Evolutionary conservation across 2,113 vertebrate genomes (phyloP), one percentile per base, ranked within the genome.

Genomic region (Scomber scombrus): DNA sequence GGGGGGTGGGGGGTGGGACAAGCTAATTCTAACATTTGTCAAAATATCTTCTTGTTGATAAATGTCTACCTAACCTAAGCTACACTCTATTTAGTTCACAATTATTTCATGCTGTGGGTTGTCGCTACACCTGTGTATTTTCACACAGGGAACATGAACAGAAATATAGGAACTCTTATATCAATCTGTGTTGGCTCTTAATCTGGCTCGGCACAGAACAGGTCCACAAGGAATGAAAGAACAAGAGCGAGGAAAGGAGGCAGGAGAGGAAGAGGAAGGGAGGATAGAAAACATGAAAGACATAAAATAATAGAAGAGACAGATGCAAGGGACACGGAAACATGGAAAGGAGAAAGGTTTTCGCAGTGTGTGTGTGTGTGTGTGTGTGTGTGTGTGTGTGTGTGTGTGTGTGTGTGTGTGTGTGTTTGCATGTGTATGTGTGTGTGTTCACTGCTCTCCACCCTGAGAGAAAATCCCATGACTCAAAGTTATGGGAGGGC

Each of bases 391-490:
- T 40, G 34, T 40, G 7, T 40, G 34, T 40, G 34, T 40, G 34
- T 40, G 31, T 34, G 31, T 31, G 31, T 31, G 55, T 56, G 45
- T 69, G 68, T 80, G 34, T 40, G 34, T 40, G 34, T 40, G 34
- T 40, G 8, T 40, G 7, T 40, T 6, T 8, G 7, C 8, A 6
- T 40, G 34, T 40, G 7, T 40, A 6, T 40, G 34, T 40, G 34
- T 40, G 4, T 5, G 31, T 40, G 7, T 40, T 89, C 84, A 75
- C 57, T 14, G 64, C 34, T 74, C 52, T 51, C 68, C 29, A 63
- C 40, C 80, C 57, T 10, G 2, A 31, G 69, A 88, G 75, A 75
- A 75, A 89, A 81, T 45, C 47, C 16, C 78, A 70, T 55, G 83
- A 78, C 52, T 82, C 69, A 75, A 71, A 74, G 77, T 57, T 64